phyloP scores from a whole-genome alignment of 2,797 vertebrate genomes.

The Thripadectes ignobilis region DNA sequence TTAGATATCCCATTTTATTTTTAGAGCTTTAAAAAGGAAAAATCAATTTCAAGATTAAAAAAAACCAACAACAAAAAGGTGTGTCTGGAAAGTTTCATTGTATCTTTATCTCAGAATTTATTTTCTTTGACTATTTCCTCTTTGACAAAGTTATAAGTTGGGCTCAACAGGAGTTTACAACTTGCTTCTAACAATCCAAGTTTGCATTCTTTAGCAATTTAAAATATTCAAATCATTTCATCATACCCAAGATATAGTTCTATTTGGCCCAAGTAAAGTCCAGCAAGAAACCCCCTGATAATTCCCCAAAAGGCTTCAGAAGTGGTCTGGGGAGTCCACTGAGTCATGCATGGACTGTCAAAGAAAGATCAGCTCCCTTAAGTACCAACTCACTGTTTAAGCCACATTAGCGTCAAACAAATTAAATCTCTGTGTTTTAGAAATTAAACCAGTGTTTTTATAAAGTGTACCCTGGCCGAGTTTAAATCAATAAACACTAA shows the following conservation, averaged over 20 bases:
- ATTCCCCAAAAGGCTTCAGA: background rate
- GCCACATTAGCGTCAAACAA: background rate
- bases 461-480: background rate
- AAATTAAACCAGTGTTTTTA: background rate
- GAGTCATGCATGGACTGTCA: background rate
- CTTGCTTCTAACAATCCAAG: background rate
- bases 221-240: background rate
- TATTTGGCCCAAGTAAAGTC: background rate
- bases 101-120: background rate
- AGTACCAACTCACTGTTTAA: background rate
- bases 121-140: background rate
- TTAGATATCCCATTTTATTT: background rate
- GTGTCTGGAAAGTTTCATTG: background rate
- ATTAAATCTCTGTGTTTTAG: background rate
- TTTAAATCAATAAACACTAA: constrained; percentile 41
- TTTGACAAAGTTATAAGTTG: background rate
- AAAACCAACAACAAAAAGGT: background rate
- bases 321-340: background rate
- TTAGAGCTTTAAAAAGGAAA: background rate
- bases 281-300: background rate
- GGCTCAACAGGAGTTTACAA: background rate
- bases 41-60: background rate
- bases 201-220: background rate
- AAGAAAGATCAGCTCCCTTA: background rate
- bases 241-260: background rate